Conservation (phyloP, 2,888 invertebrate species). For the Euplexia lucipara region DNA sequence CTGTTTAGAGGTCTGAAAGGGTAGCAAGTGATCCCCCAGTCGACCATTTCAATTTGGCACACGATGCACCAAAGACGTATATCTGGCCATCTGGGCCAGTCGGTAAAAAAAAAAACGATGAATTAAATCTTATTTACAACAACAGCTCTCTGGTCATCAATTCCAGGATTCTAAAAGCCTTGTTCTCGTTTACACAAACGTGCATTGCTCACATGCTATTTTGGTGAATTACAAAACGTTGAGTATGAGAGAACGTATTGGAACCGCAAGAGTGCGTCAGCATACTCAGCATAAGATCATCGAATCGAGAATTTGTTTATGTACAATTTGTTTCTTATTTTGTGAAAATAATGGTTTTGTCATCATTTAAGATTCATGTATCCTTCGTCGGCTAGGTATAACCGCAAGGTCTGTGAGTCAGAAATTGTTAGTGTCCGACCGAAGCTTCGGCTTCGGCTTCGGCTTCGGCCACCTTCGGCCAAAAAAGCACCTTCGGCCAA, state of each 20-base stretch:
- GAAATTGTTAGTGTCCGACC: too few species aligned
- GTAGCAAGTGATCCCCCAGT: too few species aligned
- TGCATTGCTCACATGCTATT: slow-evolving; percentile 69
- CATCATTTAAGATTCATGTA: slow-evolving; percentile 26
- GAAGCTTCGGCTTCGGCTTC: too few species aligned
- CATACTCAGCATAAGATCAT: slow-evolving; percentile 60
- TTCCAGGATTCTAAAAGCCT: slow-evolving; percentile 71
- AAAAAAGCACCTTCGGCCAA: too few species aligned
- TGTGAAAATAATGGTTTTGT: slow-evolving; percentile 39
- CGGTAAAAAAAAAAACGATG: slow-evolving; percentile 7
- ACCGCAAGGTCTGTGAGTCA: slow-evolving; percentile 57
- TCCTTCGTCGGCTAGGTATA: slow-evolving; percentile 33
- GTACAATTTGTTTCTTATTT: slow-evolving; percentile 22
- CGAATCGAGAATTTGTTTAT: slow-evolving; percentile 51
- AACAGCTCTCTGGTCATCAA: slow-evolving; percentile 39
- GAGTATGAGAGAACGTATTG: slow-evolving; percentile 59
- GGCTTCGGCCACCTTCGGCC: too few species aligned
- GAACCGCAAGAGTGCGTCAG: slow-evolving; percentile 67
- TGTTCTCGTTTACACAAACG: slow-evolving; percentile 69
- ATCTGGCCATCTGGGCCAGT: too few species aligned
- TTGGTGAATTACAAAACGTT: slow-evolving; percentile 62
- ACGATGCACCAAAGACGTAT: too few species aligned
- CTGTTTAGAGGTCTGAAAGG: too few species aligned
- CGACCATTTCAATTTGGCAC: too few species aligned
- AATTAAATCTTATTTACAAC: slow-evolving; percentile 1